phyloP scores from a whole-genome alignment of 1,140 invertebrate genomes.

The Drosophila sulfurigaster region DNA sequence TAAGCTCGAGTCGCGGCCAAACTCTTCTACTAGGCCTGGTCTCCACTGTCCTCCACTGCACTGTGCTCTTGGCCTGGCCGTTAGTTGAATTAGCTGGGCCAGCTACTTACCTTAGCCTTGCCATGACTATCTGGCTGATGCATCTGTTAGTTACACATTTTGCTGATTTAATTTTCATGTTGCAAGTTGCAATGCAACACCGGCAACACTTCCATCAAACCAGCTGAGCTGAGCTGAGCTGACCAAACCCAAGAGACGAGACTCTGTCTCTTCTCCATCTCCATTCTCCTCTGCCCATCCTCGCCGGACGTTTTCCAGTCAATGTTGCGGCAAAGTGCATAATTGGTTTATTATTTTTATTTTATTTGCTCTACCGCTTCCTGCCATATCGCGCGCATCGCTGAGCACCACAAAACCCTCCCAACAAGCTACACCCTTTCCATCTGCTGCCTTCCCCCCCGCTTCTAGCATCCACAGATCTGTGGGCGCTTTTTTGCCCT shows the following conservation, averaged over 20 bases:
- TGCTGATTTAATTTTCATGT: slow-evolving; percentile 81
- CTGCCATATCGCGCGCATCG: slow-evolving; percentile 80
- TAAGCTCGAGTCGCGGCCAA: slow-evolving; percentile 24
- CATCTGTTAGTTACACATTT: slow-evolving; percentile 80
- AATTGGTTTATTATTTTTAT: slow-evolving; percentile 82
- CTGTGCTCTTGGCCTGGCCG: slow-evolving; percentile 27
- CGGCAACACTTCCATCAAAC: slow-evolving; percentile 59
- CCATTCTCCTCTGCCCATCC: no score
- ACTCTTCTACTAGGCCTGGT: slow-evolving; percentile 15
- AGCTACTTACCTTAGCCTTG: slow-evolving; percentile 65
- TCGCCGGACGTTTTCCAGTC: slow-evolving; percentile 41
- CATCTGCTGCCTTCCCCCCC: neutral
- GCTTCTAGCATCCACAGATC: slow-evolving; percentile 7
- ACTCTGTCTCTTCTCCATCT: neutral
- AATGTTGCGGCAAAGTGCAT: slow-evolving; percentile 84
- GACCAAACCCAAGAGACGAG: slow-evolving; percentile 41
- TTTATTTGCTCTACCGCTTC: slow-evolving; percentile 76
- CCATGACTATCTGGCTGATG: slow-evolving; percentile 68
- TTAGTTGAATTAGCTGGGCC: slow-evolving; percentile 76
- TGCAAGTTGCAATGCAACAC: slow-evolving; percentile 40
- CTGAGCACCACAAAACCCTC: slow-evolving; percentile 56
- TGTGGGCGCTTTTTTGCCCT: slow-evolving; percentile 61
- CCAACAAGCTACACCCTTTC: slow-evolving; percentile 13
- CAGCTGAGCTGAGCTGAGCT: slow-evolving; percentile 65
- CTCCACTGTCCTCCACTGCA: neutral